phyloP scores from a whole-genome alignment of 2,113 vertebrate genomes.

The Larimichthys polyactis region DNA sequence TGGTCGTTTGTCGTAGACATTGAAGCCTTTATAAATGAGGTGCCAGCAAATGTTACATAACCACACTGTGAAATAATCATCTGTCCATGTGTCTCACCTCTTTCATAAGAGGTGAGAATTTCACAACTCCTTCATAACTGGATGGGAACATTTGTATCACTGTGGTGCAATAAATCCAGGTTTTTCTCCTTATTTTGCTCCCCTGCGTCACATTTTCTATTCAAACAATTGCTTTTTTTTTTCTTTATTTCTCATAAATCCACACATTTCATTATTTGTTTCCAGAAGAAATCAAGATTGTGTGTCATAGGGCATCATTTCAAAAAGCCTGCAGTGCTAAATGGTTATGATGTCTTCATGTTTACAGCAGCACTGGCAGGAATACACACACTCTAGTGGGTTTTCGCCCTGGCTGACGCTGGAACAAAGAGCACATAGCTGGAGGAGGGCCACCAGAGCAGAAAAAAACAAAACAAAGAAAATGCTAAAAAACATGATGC shows the following conservation, averaged over 20 bases:
- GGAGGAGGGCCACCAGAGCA: constrained; percentile 56
- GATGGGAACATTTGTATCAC: constrained; percentile 30
- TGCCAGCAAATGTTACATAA: constrained; percentile 54
- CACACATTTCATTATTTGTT: neutral
- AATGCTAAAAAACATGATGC: constrained; percentile 50
- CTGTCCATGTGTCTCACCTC: constrained; percentile 35
- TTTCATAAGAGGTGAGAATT: constrained; percentile 47
- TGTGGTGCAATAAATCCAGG: neutral
- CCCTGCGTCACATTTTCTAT: neutral
- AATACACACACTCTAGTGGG: constrained; percentile 48
- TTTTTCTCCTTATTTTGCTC: neutral
- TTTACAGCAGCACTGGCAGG: constrained; percentile 63
- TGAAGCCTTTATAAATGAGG: constrained; percentile 53
- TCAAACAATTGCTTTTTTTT: neutral
- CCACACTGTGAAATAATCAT: constrained; percentile 26
- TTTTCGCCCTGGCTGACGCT: constrained; percentile 23
- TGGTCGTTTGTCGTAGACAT: constrained; percentile 38
- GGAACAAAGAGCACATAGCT: constrained; percentile 64
- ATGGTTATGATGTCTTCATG: constrained; percentile 53
- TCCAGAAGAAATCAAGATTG: constrained; percentile 9
- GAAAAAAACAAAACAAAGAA: constrained; percentile 24
- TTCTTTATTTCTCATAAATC: constrained; percentile 1
- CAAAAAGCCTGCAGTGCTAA: constrained; percentile 36
- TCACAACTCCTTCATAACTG: constrained; percentile 17
- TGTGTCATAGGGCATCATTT: constrained; percentile 36